Base-by-base conservation (phyloP, 1,140 invertebrate species). In the Aphaenogaster rudis region DNA sequence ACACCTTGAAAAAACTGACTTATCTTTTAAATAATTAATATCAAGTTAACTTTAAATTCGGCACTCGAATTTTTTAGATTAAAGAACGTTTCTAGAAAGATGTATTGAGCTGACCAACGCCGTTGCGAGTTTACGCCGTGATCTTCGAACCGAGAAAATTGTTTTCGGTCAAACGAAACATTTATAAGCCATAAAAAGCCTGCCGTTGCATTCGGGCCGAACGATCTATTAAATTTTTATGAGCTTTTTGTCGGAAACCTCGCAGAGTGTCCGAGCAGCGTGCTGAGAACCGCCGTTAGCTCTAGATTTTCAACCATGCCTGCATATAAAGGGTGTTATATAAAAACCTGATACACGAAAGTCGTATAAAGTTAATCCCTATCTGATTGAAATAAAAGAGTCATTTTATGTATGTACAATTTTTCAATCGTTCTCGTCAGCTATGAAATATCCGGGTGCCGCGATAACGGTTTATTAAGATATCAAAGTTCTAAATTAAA, bases 211-310 rank as follows among this genome's bases (percentile, higher is more conserved):
- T 90, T 88, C 86, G 71, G 80, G 77, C 66, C 87, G 88, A 91
- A 91, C 86, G 90, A 93, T 93, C 92, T 93, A 93, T 93, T 93
- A 93, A 93, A 93, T 86, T 93, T 93, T 92, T 92, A 93, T 91
- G 90, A 93, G 88, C 86, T 82, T 86, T 91, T 88, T 87, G 85
- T 90, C 77, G 71, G 67, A 84, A 92, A 88, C 82, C 69, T 81
- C 13, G 39, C 63, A 66, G 17, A 21, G 57, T 71, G 69, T 81
- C 59, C 48, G 71, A 64, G 50, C 48, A 52, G 59, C 28, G 28
- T 71, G 57, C 33, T 50, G 48, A 77, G 66, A 64, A 48, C 48
- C 33, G 15, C 45, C 87, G 80, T 78, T 87, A 76, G 48, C 15
- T 67, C 15, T 45, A 42, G 71, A 76, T 76, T 84, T 63, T 8